Conservation (phyloP, 2,797 vertebrate genomes). For the Lepus townsendii region DNA sequence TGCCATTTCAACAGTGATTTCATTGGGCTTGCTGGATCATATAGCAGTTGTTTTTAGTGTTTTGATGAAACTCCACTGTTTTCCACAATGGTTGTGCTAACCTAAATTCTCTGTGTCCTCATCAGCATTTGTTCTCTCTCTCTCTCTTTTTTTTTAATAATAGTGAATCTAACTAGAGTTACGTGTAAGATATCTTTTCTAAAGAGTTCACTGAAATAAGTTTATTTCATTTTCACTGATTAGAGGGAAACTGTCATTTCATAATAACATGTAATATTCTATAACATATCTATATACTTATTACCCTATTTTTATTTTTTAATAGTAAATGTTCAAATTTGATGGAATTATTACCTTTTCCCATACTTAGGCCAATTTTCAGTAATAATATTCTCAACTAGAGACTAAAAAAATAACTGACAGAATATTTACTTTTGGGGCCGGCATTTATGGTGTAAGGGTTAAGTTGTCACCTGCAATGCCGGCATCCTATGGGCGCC, state of each 20-base stretch:
- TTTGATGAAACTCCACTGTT: too few relatives aligned
- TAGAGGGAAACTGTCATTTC: background rate
- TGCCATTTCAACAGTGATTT: too few relatives aligned
- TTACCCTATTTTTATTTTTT: constrained; percentile 48
- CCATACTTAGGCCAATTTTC: background rate
- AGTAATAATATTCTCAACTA: constrained; percentile 60
- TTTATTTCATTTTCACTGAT: constrained; percentile 52
- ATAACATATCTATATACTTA: background rate
- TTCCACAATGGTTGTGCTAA: too few relatives aligned
- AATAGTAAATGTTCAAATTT: constrained; percentile 50
- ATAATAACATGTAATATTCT: background rate
- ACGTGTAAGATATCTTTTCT: background rate
- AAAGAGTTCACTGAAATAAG: constrained; percentile 37
- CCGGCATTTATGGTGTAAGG: too few relatives aligned
- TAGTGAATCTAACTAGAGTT: too few relatives aligned
- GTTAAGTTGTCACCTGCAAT: too few relatives aligned
- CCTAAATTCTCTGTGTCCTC: too few relatives aligned
- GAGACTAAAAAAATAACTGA: constrained; percentile 53
- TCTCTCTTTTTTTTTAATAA: too few relatives aligned
- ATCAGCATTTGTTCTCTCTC: too few relatives aligned
- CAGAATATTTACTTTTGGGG: constrained; percentile 21
- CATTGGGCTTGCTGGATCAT: too few relatives aligned
- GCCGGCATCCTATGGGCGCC: too few relatives aligned
- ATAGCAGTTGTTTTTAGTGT: too few relatives aligned
- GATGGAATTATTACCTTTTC: constrained; percentile 44